Base-by-base conservation (phyloP, 1,140 invertebrate species). In the Aphidius gifuensis region DNA sequence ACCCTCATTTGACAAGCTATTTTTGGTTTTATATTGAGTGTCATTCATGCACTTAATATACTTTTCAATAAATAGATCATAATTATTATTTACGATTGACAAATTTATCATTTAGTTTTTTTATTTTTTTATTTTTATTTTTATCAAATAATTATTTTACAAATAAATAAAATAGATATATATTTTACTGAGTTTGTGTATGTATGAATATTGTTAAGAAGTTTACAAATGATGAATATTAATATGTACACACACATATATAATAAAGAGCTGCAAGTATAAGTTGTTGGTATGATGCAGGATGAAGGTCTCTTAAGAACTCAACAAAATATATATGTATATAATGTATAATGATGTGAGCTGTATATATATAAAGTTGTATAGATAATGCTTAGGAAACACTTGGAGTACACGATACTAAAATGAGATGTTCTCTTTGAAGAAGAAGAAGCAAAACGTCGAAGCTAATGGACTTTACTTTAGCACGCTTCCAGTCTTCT, bases 401-500 rank as follows among this genome's bases (percentile, higher is more conserved):
- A 64, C 63, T 64, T 46, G 51, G 39, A 49, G 59, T 65, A 65
- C 50, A 62, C 58, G 58, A 60, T 59, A 39, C 57, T 50, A 43
- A 66, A 49, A 55, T 39, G 38, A 55, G 38, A 39, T 45, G 43
- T 42, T 39, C 45, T 62, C 66, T 64, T 67, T 64, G 66, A 67
- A 32, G 23, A 32, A 32, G 23, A 32, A 32, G 2, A 32, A 32
- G 57, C 60, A 58, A 45, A 59, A 51, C 66, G 56, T 65, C 63
- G 60, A 65, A 64, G 66, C 63, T 67, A 67, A 67, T 67, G 66
- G 66, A 67, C 62, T n/a, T 64, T 62, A 58, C 58, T 64, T 64
- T 64, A 64, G 62, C 46, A 50, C 64, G 44, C 7, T 16, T 8
- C 16, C 53, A 55, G 23, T 47, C 6, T 2, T 23, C 9, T 50